These are phyloP conservation scores for Narcine bancroftii DNA, from an alignment of 2,113 vertebrate genomes.

Conservation along the genomic window DNA sequence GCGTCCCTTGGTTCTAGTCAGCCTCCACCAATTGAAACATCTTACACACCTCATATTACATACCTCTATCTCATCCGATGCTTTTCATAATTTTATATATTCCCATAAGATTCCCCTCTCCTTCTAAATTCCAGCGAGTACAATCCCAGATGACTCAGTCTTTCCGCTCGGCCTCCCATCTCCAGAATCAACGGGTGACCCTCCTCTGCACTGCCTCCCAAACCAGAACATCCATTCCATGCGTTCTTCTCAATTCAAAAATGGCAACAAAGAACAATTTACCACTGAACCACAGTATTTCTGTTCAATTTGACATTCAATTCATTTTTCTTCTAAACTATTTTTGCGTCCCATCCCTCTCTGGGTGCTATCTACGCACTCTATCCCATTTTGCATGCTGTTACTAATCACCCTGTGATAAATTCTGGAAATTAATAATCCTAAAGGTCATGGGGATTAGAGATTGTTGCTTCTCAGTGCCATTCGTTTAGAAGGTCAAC, in stretches of 20 bases:
- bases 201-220: too few species aligned
- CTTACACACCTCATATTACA: too few species aligned
- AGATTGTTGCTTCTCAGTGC: conserved; percentile 11
- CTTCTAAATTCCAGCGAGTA: too few species aligned
- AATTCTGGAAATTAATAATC: not conserved
- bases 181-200: too few species aligned
- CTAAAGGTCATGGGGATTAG: not conserved
- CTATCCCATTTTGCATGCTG: not conserved
- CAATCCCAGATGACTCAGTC: too few species aligned
- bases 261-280: not conserved
- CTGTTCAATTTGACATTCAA: not conserved
- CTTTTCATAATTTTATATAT: too few species aligned
- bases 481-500: not conserved
- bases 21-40: too few species aligned
- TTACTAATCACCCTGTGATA: not conserved
- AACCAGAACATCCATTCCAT: too few species aligned
- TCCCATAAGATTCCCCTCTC: too few species aligned
- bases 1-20: too few species aligned
- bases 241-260: not conserved
- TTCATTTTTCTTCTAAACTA: not conserved
- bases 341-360: not conserved
- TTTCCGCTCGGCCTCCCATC: too few species aligned
- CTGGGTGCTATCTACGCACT: not conserved
- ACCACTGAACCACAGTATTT: not conserved
- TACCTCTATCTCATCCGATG: too few species aligned